Conservation (phyloP, 2,797 vertebrate genomes). For the Siniperca undulata region DNA sequence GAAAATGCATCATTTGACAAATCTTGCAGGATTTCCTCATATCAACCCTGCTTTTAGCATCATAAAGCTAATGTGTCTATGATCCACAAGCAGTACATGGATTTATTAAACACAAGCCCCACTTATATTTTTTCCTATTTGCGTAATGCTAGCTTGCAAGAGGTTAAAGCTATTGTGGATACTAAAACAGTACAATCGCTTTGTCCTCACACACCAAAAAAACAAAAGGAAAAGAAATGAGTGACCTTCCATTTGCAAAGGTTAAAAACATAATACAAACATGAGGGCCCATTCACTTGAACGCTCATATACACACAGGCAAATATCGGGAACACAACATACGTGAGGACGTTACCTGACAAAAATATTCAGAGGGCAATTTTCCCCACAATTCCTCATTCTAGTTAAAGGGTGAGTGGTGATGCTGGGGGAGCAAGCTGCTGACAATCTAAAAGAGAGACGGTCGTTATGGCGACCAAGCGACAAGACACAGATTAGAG, state of each 20-base stretch:
- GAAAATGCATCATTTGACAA: constrained; percentile 71
- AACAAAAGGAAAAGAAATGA: constrained; percentile 41
- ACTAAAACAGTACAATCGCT: constrained; percentile 71
- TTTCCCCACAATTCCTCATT: constrained; percentile 71
- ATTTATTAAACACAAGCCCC: constrained; percentile 81
- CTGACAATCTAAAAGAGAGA: constrained; percentile 78
- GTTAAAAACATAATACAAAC: constrained; percentile 58
- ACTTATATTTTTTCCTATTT: constrained; percentile 71
- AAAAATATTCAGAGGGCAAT: constrained; percentile 63
- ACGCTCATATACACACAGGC: constrained; percentile 61
- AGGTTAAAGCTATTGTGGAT: constrained; percentile 84
- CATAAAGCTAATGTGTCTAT: constrained; percentile 87
- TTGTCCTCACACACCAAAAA: constrained; percentile 69
- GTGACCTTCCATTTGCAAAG: constrained; percentile 66
- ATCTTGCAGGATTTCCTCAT: constrained; percentile 77
- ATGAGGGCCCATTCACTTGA: constrained; percentile 59
- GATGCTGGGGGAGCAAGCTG: constrained; percentile 78
- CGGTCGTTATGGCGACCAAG: constrained; percentile 69
- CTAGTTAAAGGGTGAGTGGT: constrained; percentile 81
- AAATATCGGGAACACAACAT: constrained; percentile 36
- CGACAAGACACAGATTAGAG: constrained; percentile 72
- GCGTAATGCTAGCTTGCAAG: constrained; percentile 79
- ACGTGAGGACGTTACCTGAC: constrained; percentile 79
- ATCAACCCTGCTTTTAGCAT: constrained; percentile 89
- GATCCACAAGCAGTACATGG: constrained; percentile 78